phyloP scores from a whole-genome alignment of 2,113 vertebrate genomes.

The Dicrurus megarhynchus region DNA sequence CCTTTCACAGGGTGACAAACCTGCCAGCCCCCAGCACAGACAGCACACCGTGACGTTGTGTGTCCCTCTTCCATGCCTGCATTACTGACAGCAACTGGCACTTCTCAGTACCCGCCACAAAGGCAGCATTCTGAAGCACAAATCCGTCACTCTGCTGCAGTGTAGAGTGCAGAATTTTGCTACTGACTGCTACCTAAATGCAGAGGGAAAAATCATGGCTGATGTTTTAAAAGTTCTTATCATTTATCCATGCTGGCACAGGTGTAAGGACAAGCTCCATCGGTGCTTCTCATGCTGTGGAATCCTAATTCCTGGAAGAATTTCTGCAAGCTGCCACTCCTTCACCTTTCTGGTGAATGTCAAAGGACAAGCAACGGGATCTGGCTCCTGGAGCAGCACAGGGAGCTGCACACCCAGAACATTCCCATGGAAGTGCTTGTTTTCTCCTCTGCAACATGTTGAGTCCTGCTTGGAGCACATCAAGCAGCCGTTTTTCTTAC shows the following conservation, averaged over 20 bases:
- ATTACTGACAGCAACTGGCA: not conserved
- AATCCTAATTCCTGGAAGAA: not conserved
- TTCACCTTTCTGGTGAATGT: not conserved
- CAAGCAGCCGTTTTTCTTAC: not conserved
- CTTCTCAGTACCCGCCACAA: not conserved
- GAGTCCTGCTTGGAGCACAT: not conserved
- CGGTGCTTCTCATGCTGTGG: not conserved
- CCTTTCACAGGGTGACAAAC: not conserved
- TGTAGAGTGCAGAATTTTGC: not conserved
- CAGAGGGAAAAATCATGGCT: not conserved
- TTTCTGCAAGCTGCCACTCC: not conserved
- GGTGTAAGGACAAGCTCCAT: not conserved
- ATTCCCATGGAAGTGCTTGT: not conserved
- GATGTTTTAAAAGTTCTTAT: not conserved
- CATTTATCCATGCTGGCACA: not conserved
- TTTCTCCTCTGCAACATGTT: not conserved
- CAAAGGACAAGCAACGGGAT: not conserved
- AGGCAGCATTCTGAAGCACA: not conserved
- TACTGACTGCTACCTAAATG: not conserved
- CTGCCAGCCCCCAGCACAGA: not conserved
- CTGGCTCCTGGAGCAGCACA: not conserved
- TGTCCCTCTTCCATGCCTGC: rapidly evolving
- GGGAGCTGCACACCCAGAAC: not conserved
- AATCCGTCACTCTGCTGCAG: not conserved
- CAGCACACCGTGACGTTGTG: not conserved